Evolutionary conservation across 2,113 vertebrate genomes (phyloP).

Genomic region (Perca fluviatilis): DNA sequence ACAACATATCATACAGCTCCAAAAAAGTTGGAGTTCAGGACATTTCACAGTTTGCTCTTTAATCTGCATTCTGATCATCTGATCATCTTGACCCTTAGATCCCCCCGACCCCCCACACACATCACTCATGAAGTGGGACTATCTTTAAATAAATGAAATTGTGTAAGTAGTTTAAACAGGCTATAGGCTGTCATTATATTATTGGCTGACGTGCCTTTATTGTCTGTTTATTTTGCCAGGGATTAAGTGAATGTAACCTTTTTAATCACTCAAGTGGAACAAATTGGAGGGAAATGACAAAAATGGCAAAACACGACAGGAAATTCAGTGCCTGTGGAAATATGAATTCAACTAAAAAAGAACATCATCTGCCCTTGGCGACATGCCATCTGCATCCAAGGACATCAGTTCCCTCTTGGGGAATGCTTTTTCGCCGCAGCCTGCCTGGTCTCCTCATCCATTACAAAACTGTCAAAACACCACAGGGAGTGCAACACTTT

Average conservation of each 20-base stretch:
- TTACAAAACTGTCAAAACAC: slow-evolving; percentile 46
- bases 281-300: slow-evolving; percentile 3
- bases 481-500: slow-evolving; percentile 5
- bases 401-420: slow-evolving; percentile 50
- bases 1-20: no score
- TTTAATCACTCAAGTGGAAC: slow-evolving; percentile 36
- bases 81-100: no score
- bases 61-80: no score
- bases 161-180: neutral
- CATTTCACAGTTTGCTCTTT: no score
- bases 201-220: neutral
- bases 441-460: slow-evolving; percentile 44
- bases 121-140: no score
- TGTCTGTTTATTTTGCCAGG: neutral
- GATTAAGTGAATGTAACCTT: slow-evolving; percentile 15
- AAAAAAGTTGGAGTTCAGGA: no score
- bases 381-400: slow-evolving; percentile 61
- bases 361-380: slow-evolving; percentile 58
- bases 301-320: slow-evolving; percentile 24
- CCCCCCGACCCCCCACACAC: no score
- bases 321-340: slow-evolving; percentile 20
- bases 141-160: no score
- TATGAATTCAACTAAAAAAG: slow-evolving; percentile 42
- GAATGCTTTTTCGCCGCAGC: slow-evolving; percentile 11
- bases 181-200: neutral